Conservation (phyloP, 2,113 vertebrate species). For the Pongo abelii region DNA sequence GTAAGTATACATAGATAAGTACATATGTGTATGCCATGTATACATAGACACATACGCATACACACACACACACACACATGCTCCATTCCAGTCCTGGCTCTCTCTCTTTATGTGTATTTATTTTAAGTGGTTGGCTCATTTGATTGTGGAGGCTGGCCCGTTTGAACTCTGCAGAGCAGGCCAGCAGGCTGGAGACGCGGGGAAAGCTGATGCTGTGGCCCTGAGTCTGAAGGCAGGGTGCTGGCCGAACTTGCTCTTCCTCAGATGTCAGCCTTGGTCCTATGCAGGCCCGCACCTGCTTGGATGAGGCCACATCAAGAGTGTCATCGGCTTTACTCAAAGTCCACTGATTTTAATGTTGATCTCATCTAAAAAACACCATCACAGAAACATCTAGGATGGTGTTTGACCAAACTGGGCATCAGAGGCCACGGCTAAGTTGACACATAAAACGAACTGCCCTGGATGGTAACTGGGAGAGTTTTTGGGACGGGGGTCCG, state of each 20-base stretch:
- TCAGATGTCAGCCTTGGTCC: background rate
- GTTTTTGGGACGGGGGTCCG: background rate
- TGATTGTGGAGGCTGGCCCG: rapidly evolving
- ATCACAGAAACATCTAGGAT: too few species aligned
- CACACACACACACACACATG: background rate
- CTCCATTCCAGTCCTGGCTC: too few species aligned
- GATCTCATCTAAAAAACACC: too few species aligned
- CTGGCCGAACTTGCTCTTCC: background rate
- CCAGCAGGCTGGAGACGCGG: background rate
- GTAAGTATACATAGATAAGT: rapidly evolving
- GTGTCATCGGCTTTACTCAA: background rate
- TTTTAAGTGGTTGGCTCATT: background rate
- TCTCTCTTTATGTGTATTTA: too few species aligned
- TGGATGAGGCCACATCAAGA: background rate
- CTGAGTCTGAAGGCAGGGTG: background rate
- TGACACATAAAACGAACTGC: rapidly evolving
- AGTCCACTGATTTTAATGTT: background rate
- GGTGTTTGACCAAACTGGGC: background rate
- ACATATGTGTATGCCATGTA: rapidly evolving
- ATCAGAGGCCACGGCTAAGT: background rate
- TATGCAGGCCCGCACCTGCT: background rate
- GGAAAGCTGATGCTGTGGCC: background rate
- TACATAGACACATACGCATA: background rate
- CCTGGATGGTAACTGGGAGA: background rate
- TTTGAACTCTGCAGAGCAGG: background rate